Evolutionary conservation across 2,888 invertebrate species (phyloP).

Genomic region (Brachyptera putata): DNA sequence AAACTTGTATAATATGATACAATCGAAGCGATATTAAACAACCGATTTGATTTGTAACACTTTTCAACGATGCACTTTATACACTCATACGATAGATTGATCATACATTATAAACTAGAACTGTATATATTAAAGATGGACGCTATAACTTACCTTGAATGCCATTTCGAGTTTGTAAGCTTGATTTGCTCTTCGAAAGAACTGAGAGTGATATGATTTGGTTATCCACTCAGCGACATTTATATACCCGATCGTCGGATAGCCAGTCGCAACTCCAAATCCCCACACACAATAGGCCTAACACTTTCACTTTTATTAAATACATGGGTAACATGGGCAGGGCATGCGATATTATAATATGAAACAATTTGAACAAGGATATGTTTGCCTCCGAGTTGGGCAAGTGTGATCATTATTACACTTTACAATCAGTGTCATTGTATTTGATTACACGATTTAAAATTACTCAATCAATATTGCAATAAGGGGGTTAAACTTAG

Average conservation of each 20-base stretch:
- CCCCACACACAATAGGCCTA: slow-evolving; percentile 13
- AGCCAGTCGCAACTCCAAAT: neutral
- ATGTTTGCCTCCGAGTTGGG: neutral
- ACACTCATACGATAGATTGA: neutral
- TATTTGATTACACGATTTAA: no score
- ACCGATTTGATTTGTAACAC: neutral
- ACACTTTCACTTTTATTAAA: slow-evolving; percentile 10
- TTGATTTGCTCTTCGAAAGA: neutral
- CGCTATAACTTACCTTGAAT: slow-evolving; percentile 8
- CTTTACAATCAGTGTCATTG: neutral
- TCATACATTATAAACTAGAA: neutral
- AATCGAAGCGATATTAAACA: neutral
- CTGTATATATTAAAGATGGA: no score
- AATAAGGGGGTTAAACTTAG: no score
- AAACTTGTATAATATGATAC: no score
- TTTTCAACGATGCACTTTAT: neutral
- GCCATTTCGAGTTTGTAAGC: slow-evolving; percentile 12
- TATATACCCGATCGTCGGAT: neutral
- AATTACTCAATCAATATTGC: no score
- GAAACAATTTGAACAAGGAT: neutral
- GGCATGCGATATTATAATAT: neutral
- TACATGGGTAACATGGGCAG: slow-evolving; percentile 16
- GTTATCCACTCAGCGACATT: neutral
- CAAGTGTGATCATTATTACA: neutral
- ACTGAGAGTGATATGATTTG: neutral